phyloP scores from a whole-genome alignment of 2,113 vertebrate genomes.

The Australoheros scitulus region DNA sequence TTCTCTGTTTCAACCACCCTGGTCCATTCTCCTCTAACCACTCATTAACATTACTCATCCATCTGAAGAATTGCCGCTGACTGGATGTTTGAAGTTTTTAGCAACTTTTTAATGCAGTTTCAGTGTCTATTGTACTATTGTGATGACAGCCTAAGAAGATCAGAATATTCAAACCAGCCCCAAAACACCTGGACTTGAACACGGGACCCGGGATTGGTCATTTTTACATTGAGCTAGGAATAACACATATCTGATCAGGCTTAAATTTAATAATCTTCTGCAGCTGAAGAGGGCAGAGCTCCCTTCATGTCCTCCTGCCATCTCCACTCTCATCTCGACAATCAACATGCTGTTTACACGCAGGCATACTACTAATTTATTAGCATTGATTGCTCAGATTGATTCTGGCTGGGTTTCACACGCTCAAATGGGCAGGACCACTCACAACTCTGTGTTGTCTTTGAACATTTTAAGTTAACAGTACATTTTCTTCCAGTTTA shows the following conservation, averaged over 20 bases:
- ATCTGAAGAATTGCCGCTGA: not conserved
- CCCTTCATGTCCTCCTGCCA: not conserved
- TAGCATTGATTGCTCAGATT: not conserved
- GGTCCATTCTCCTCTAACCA: not conserved
- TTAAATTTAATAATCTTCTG: conserved; percentile 44
- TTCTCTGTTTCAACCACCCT: not conserved
- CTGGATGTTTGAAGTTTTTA: no score
- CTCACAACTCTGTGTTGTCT: not conserved
- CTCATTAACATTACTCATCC: not conserved
- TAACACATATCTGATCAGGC: not conserved
- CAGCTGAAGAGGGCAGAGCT: conserved; percentile 12
- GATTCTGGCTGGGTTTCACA: conserved; percentile 14
- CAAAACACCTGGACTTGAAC: not conserved
- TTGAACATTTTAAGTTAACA: not conserved
- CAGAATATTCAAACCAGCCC: no score
- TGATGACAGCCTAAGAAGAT: no score
- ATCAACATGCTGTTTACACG: conserved; percentile 55
- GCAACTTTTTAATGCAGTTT: no score
- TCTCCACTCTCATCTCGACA: fast-evolving
- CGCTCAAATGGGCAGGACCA: not conserved
- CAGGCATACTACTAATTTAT: not conserved
- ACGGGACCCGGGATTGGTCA: not conserved
- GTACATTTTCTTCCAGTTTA: not conserved
- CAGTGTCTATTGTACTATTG: no score
- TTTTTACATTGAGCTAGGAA: not conserved